Evolutionary conservation across 1,140 invertebrate species (phyloP), one percentile per base, ranked within the genome.

Genomic region (Mercenaria mercenaria): DNA sequence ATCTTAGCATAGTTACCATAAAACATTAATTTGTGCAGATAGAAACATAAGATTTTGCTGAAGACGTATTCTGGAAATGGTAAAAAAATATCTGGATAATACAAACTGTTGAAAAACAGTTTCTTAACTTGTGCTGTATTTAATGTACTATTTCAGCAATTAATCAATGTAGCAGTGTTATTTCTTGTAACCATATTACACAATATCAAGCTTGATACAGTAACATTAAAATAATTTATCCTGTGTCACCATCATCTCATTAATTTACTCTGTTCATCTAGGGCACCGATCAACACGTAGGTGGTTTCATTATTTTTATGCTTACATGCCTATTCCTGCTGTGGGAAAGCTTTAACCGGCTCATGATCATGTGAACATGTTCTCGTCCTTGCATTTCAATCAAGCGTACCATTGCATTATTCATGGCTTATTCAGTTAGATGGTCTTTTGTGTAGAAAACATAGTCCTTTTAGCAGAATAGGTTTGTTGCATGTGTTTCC

Each of bases 261-360:
- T 84, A n/a, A 74, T 85, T 76, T 85, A 13, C 41, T 85, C 64
- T 74, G 2, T 85, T 85, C 67, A 74, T 74, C 34, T 74, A 85
- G 83, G 83, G 50, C 32, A 39, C 23, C 26, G 83, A 52, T n/a
- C 56, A 39, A 34, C 56, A 88, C 29, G 76, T 80, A 88, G 56
- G 72, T 88, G 72, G 13, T 87, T 87, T 87, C 72, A 77, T 79
- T 64, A 59, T 67, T 64, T 61, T 56, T 20, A 52, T 88, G 52
- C 76, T 52, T 47, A 20, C 29, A 43, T 72, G 67, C 43, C 67
- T 50, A 37, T 47, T 41, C 6, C 47, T 41, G 61, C 18, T 32
- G 69, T 39, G 85, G 50, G 67, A 67, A 72, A 37, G 67, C 67
- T 72, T 72, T 72, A 72, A 29, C 29, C 18, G 67, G 34, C 29